phyloP scores from a whole-genome alignment of 1,140 invertebrate genomes.

The Scylla paramamosain region DNA sequence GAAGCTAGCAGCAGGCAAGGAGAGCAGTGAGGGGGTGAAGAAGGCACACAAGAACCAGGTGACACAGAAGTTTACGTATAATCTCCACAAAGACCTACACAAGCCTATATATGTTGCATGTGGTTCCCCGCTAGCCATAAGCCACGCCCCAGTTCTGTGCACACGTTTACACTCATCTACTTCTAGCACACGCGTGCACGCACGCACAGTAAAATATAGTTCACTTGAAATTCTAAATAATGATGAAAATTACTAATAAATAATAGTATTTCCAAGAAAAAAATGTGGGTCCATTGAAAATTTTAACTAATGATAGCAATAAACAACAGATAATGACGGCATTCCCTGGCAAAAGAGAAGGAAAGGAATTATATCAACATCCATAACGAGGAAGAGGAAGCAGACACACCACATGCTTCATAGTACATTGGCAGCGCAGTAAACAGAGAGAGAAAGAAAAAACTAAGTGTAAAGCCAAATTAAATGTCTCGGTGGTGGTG shows the following conservation, averaged over 20 bases:
- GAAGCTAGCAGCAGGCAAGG: no score
- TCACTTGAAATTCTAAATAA: no score
- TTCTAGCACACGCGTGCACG: background rate
- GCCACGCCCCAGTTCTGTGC: no score
- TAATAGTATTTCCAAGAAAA: no score
- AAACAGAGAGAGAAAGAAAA: background rate
- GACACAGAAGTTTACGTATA: background rate
- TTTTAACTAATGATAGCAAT: no score
- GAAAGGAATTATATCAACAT: no score
- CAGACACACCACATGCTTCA: no score
- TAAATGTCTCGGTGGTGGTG: background rate
- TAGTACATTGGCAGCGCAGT: no score
- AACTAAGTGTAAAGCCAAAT: background rate
- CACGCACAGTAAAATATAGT: background rate
- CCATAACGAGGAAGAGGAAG: background rate
- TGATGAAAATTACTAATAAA: no score
- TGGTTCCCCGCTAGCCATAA: background rate
- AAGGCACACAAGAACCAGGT: background rate
- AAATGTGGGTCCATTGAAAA: no score
- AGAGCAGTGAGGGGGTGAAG: no score
- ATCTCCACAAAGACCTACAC: background rate
- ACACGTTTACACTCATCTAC: background rate
- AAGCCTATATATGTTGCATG: background rate
- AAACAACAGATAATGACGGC: background rate
- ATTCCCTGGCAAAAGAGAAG: no score